phyloP scores from a whole-genome alignment of 2,113 vertebrate genomes.

The Ahaetulla prasina region DNA sequence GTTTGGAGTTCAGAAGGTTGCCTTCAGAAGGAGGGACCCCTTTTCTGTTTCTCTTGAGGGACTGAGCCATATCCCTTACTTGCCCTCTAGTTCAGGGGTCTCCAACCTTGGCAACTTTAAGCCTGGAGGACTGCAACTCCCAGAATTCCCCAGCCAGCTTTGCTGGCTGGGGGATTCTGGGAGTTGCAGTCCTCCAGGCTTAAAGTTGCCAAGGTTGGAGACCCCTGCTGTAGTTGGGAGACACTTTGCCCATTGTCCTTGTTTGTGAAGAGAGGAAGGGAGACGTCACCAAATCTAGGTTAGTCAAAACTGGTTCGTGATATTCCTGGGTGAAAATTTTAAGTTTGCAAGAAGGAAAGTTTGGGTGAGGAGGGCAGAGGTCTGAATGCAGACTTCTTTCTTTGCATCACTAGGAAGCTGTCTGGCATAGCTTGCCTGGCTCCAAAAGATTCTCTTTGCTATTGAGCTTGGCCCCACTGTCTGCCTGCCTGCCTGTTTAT shows the following conservation, averaged over 20 bases:
- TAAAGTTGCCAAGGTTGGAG: too few species aligned
- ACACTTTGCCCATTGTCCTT: background rate
- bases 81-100: too few species aligned
- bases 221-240: too few species aligned
- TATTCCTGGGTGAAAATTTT: background rate
- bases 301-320: background rate
- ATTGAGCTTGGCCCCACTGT: background rate
- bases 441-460: background rate
- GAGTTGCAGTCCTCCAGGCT: too few species aligned
- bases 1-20: background rate
- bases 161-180: too few species aligned
- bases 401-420: background rate
- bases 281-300: background rate
- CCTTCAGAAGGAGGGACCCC: background rate
- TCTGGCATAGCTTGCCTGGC: background rate
- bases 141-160: too few species aligned
- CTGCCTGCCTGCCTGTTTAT: background rate
- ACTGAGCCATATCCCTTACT: background rate
- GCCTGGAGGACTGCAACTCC: too few species aligned
- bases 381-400: background rate
- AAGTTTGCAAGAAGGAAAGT: background rate
- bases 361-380: background rate
- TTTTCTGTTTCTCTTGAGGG: background rate
- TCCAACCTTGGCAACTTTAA: too few species aligned
- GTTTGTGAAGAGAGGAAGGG: background rate